Base-by-base conservation (phyloP, 2,888 invertebrate species). In the Melanargia galathea region DNA sequence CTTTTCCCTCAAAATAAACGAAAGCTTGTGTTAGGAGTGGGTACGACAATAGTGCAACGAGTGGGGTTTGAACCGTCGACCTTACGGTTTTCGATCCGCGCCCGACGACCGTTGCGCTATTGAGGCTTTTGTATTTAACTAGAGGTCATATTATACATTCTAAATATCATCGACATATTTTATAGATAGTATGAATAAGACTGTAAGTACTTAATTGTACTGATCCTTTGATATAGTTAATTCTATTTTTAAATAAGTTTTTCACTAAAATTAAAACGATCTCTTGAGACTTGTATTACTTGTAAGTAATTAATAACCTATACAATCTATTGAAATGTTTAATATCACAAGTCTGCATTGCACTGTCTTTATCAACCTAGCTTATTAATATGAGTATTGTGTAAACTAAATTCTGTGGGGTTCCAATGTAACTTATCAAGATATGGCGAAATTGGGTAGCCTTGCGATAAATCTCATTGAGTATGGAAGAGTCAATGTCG, bases 151-250 rank as follows among this genome's bases (percentile, higher is more conserved):
- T 62, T 46, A 22, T 8, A 16, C 30, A 33, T 40, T 52, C 52
- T 57, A 40, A 18, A 40, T 58, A 38, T 58, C 58, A 64, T 46
- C 61, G 46, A 57, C 49, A 22, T 64, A 45, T 24, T 49, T n/a
- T 18, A 10, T 8, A 43, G 18, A 51, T 60, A 35, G 35, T 7
- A 24, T 64, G 16, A n/a, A n/a, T 43, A 43, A 60, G 60, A 40
- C 20, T 35, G 45, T 65, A 65, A 60, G 63, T 60, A 66, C 63
- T 60, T 66, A 66, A 58, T 10, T 43, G 43, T 43, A 16, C 43
- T 8, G 8, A 43, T 43, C 8, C 43, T 16, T 30, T 0, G 8
- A 30, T 16, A 18, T 40, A n/a, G 40, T 40, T 7, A 16, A 8
- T 40, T 7, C 16, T 10, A 43, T 18, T 40, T 18, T 43, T n/a